Evolutionary conservation across 23 tunicate genomes (phyloP).

Genomic region (Halocynthia roretzi): DNA sequence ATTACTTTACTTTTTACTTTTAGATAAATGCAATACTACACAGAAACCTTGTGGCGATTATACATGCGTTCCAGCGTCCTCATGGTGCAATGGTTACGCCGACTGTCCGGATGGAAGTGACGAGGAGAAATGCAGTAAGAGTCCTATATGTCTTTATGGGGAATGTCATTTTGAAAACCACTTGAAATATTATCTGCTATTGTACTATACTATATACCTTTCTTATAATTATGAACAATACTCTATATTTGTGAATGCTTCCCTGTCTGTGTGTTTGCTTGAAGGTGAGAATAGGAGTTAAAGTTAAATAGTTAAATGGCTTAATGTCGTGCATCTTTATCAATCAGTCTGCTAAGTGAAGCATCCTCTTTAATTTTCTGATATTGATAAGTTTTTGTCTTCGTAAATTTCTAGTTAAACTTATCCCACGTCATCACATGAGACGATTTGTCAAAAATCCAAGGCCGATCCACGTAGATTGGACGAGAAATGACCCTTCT

Average conservation of each 20-base stretch:
- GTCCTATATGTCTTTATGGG: neutral
- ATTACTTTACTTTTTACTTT: slow-evolving; percentile 1
- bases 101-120: slow-evolving; percentile 88
- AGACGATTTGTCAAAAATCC: neutral
- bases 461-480: neutral
- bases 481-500: neutral
- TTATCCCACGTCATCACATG: slow-evolving; percentile 7
- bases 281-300: no score
- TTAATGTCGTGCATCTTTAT: no score
- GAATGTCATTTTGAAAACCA: neutral
- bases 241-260: no score
- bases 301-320: no score
- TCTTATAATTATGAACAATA: neutral
- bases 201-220: neutral
- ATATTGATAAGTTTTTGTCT: no score
- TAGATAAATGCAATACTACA: slow-evolving; percentile 42
- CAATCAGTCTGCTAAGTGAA: no score
- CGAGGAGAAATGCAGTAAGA: slow-evolving; percentile 72
- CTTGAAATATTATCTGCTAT: neutral
- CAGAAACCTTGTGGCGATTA: slow-evolving; percentile 45
- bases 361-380: neutral
- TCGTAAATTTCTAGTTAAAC: slow-evolving; percentile 16
- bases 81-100: slow-evolving; percentile 75
- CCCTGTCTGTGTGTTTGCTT: no score
- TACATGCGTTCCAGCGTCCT: slow-evolving; percentile 27